phyloP scores from a whole-genome alignment of 1,140 invertebrate genomes.

The Bicyclus anynana region DNA sequence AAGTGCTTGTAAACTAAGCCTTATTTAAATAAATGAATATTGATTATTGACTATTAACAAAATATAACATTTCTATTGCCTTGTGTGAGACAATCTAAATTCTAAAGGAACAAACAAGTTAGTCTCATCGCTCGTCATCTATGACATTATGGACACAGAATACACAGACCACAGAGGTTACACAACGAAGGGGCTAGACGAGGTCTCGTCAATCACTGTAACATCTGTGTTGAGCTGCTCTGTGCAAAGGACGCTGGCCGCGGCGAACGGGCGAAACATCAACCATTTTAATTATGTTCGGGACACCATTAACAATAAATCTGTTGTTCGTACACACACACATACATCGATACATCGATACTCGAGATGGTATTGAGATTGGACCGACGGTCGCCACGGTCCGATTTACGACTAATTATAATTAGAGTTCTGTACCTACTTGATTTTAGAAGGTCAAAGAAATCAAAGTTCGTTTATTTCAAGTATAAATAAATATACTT shows the following conservation, averaged over 20 bases:
- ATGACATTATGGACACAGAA: conserved; percentile 47
- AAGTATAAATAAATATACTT: no score
- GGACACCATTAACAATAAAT: conserved; percentile 76
- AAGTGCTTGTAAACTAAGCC: no score
- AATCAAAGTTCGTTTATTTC: no score
- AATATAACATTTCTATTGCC: no score
- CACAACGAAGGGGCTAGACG: background rate
- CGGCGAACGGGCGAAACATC: conserved; percentile 59
- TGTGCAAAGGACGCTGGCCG: conserved; percentile 39
- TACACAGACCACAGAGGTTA: conserved; percentile 13
- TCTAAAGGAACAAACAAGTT: no score
- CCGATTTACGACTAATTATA: conserved; percentile 63
- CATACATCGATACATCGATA: conserved; percentile 44
- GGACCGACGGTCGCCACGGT: conserved; percentile 46
- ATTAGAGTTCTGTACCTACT: conserved; percentile 33
- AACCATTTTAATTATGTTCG: conserved; percentile 75
- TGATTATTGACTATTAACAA: no score
- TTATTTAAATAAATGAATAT: no score
- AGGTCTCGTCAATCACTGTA: no score
- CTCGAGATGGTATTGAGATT: conserved; percentile 34
- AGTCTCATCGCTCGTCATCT: conserved; percentile 58
- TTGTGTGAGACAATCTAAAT: no score
- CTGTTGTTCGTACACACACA: conserved; percentile 55
- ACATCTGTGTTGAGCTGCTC: conserved; percentile 22
- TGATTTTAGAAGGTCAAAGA: no score